Conservation (phyloP, 2,113 vertebrate genomes). For the Caretta caretta region DNA sequence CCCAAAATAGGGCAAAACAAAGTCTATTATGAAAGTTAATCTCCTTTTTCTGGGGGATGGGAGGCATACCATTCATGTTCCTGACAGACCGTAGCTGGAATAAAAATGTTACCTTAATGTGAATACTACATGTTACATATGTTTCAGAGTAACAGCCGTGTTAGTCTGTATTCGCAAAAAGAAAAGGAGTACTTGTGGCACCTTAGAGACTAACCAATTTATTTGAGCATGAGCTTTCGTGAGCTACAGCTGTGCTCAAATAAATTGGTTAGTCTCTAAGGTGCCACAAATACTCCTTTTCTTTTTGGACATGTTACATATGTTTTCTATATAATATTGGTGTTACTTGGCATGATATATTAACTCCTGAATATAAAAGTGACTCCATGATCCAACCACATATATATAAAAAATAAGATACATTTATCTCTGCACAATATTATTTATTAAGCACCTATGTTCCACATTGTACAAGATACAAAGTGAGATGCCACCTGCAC, state of each 20-base stretch:
- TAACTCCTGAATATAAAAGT: neutral
- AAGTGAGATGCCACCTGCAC: neutral
- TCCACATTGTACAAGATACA: neutral
- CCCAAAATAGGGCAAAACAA: neutral
- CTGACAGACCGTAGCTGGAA: neutral
- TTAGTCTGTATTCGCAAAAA: too few species aligned
- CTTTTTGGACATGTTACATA: neutral
- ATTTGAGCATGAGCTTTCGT: too few species aligned
- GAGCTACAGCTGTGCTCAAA: too few species aligned
- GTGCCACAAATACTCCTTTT: neutral
- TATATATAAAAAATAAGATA: neutral
- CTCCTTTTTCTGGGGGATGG: neutral
- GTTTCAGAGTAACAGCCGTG: neutral
- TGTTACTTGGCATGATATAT: neutral
- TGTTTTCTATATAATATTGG: neutral
- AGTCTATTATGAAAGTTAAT: neutral
- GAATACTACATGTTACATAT: neutral
- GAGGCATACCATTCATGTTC: neutral
- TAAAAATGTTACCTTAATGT: neutral
- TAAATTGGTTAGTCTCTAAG: too few species aligned
- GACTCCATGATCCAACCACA: neutral
- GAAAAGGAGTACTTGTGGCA: too few species aligned
- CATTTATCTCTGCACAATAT: neutral
- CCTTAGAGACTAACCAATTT: too few species aligned
- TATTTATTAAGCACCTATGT: neutral